Evolutionary conservation across 2,888 invertebrate genomes (phyloP), one percentile per base, ranked within the genome.

Genomic region (Scaptomyza parva): DNA sequence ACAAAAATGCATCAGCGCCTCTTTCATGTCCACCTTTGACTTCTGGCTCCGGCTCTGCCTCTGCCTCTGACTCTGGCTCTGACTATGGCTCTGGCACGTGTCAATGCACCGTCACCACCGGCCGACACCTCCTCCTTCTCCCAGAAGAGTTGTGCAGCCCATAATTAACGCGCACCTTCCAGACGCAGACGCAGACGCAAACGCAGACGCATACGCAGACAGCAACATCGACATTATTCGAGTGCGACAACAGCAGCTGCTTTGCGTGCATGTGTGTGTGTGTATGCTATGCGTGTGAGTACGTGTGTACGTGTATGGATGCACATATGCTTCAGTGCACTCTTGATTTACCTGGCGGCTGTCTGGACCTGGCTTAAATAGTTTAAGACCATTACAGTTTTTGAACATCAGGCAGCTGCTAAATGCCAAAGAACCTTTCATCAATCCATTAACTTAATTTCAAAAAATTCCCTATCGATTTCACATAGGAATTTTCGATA

Each of bases 51-150:
- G n/a, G n/a, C n/a, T n/a, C n/a, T n/a, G n/a, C n/a, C n/a, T n/a
- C n/a, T n/a, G n/a, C n/a, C n/a, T n/a, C n/a, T n/a, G n/a, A n/a
- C n/a, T n/a, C n/a, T n/a, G n/a, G n/a, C n/a, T n/a, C n/a, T n/a
- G n/a, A n/a, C n/a, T n/a, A n/a, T n/a, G n/a, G n/a, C n/a, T n/a
- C n/a, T n/a, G 70, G 76, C 88, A 78, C 84, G 84, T 84, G 84
- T 84, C 84, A 84, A 86, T 84, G 88, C 88, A 88, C 83, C 77
- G 75, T 47, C 53, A 39, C 37, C 37, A 61, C 4, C 51, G 63
- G 63, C 59, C 59, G 48, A 67, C 61, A 53, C 47, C 39, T 52
- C 61, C 28, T 9, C 47, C 39, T 51, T 58, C 28, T n/a, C 18
- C 28, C 8, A 26, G 18, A 26, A 26, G 17, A 44, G 43, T 44